Evolutionary conservation across 2,113 vertebrate genomes (phyloP), one percentile per base, ranked within the genome.

Genomic region (Aleadryas rufinucha): DNA sequence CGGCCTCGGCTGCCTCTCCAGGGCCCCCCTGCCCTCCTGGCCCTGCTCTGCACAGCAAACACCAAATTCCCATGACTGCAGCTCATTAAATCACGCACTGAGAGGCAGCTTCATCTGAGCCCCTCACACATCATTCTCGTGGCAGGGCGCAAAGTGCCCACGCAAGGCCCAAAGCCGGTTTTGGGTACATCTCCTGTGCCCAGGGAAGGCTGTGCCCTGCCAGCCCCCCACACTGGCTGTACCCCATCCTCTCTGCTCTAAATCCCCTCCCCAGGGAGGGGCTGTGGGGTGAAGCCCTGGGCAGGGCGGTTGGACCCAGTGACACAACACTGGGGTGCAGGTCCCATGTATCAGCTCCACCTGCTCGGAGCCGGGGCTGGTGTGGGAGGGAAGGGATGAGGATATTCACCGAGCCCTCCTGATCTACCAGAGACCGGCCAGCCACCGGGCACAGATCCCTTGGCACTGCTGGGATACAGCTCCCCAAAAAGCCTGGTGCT

Each of bases 71-170:
- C 8, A 4, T 1, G 28, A 12, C 39, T 10, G 35, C 47, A 54
- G 60, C 59, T 54, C 31, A 10, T 9, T 57, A 60, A 63, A 86
- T 18, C 80, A 33, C 0, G 0, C 17, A 9, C 42, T 5, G 11
- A 80, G 30, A 37, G 28, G 42, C 41, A 20, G 59, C 41, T 74
- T 52, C 70, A 6, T 26, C 8, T 4, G 20, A 87, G 44, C 22
- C 42, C 22, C n/a, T 64, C 45, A 7, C 0, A 0, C 0, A 13
- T 4, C 59, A 3, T 15, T 17, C 57, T 21, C 22, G n/a, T 0
- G 2, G 53, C 53, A 45, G 17, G 27, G 13, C 28, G 5, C 49
- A 0, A 18, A 57, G 49, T 3, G 23, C 20, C 52, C 57, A 1
- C 0, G n/a, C 11, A 41, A 31, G 28, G 42, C 28, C 18, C 5